Evolutionary conservation across 2,888 invertebrate genomes (phyloP), one percentile per base, ranked within the genome.

Genomic region (Oasisia sp.): DNA sequence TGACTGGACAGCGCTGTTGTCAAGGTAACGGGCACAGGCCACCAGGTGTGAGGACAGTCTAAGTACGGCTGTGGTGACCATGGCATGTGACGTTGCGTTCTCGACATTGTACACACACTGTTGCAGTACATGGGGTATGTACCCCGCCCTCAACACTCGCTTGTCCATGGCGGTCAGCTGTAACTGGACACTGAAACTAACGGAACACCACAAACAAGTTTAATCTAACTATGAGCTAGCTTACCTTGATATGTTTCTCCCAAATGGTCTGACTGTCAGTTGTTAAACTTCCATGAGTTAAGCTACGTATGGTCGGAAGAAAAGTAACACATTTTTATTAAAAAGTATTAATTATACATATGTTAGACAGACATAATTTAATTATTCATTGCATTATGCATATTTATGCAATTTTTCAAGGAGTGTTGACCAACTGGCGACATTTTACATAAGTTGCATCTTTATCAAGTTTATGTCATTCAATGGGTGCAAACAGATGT

Each of bases 21-120:
- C 93, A 7, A 92, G 93, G 32, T 94, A 93, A 12, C 94, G 93
- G 1, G 56, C 32, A 50, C 93, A 92, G 45, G 94, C 92, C 19
- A 91, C 92, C 27, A 93, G 56, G 89, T 92, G 91, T n/a, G 92
- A 89, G 19, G 74, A 91, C 58, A 93, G n/a, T 56, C 92, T 50
- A 11, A 92, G 91, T n/a, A 93, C 32, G 12, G 93, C 92, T 38
- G 90, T 44, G 14, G 92, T 56, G 14, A 93, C 94, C 9, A 93
- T 93, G 32, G 89, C 92, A 92, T 96, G 96, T 0, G 95, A 95
- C 0, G 95, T 95, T 14, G 96, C 96, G 92, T 95, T 95, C 90
- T 94, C 93, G 91, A 96, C 95, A 44, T 94, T 94, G 91, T 95
- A 92, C 14, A 96, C 91, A 19, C 93, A 94, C 45, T 94, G 93